phyloP scores from a whole-genome alignment of 2,113 vertebrate genomes.

The Diphyllodes magnificus region DNA sequence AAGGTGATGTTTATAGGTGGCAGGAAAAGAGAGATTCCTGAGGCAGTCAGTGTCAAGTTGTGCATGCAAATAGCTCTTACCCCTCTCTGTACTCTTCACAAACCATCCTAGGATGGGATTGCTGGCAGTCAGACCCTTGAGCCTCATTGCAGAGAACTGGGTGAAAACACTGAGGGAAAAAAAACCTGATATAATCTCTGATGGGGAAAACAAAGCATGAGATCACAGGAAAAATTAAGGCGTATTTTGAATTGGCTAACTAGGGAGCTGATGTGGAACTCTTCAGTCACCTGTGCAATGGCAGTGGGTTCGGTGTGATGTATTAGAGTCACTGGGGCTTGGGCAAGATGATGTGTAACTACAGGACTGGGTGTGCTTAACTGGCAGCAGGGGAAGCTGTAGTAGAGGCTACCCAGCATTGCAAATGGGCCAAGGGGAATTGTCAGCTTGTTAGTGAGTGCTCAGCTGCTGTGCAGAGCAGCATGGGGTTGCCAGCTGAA shows the following conservation, averaged over 20 bases:
- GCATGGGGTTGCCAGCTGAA: neutral
- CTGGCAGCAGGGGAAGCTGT: neutral
- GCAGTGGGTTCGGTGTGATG: neutral
- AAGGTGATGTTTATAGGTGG: neutral
- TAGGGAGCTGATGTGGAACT: neutral
- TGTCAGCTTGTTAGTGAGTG: neutral
- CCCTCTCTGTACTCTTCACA: neutral
- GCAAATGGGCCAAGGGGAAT: neutral
- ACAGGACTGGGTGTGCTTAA: neutral
- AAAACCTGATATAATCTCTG: neutral
- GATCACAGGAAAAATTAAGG: neutral
- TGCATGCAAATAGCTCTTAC: neutral
- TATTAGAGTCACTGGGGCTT: neutral
- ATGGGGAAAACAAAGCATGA: neutral
- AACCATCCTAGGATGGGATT: neutral
- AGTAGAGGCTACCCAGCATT: rapidly evolving
- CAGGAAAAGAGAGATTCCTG: neutral
- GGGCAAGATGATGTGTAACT: neutral
- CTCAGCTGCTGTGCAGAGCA: neutral
- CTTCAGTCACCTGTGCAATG: neutral
- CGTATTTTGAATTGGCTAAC: neutral
- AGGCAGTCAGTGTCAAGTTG: neutral
- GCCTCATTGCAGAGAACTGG: neutral
- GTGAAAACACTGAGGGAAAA: neutral
- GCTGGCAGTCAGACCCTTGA: neutral